These are phyloP conservation scores for Scalopus aquaticus DNA, from an alignment of 2,113 vertebrate species.

Conservation along the genomic window DNA sequence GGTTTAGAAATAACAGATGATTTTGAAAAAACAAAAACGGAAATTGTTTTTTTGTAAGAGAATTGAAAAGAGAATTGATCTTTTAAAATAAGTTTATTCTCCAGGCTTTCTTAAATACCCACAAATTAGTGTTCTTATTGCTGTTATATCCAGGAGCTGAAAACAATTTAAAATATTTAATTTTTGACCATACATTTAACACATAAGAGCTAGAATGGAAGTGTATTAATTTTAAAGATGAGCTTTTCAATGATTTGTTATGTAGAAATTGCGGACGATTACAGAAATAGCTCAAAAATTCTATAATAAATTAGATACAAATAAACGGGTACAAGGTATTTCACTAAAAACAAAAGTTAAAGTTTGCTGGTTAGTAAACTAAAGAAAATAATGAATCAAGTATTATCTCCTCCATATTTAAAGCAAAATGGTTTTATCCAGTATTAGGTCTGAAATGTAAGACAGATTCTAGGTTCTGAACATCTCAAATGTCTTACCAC, in stretches of 20 bases:
- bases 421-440: neutral
- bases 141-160: constrained; percentile 33
- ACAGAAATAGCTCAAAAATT: constrained; percentile 42
- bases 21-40: constrained; percentile 11
- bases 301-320: constrained; percentile 44
- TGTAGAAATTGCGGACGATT: constrained; percentile 38
- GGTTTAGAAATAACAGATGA: neutral
- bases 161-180: constrained; percentile 48
- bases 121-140: constrained; percentile 67
- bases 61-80: constrained; percentile 35
- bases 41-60: constrained; percentile 12
- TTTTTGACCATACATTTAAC: constrained; percentile 47
- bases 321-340: neutral
- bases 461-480: neutral
- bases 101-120: constrained; percentile 50
- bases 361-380: neutral
- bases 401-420: neutral
- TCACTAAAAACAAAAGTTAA: neutral
- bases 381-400: neutral
- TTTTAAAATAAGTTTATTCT: constrained; percentile 65
- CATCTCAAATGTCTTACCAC: neutral
- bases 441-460: neutral
- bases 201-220: constrained; percentile 33
- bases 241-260: constrained; percentile 43
- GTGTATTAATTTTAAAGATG: constrained; percentile 31